Evolutionary conservation across 2,888 invertebrate species (phyloP).

Genomic region (Tachina grossa): DNA sequence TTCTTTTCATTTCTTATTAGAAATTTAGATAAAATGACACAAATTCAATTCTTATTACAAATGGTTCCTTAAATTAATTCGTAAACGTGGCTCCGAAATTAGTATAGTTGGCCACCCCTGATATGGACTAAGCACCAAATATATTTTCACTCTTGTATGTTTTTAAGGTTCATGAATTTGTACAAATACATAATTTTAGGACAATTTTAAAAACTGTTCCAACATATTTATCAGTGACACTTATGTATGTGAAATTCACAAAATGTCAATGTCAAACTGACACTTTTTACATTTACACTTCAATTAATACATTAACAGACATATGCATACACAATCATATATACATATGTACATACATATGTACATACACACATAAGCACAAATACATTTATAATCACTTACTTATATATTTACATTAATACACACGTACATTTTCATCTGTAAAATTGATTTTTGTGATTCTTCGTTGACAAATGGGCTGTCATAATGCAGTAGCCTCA

Average conservation of each 20-base stretch:
- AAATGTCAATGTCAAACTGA: conserved; percentile 55
- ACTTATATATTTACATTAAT: background rate
- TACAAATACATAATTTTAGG: background rate
- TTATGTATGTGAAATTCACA: conserved; percentile 3
- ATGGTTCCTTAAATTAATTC: too few species aligned
- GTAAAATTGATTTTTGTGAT: conserved; percentile 65
- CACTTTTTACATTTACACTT: conserved; percentile 10
- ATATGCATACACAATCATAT: background rate
- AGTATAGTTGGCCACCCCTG: too few species aligned
- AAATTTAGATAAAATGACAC: too few species aligned
- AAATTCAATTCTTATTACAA: too few species aligned
- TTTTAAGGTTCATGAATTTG: background rate
- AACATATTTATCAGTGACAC: conserved; percentile 26
- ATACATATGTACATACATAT: background rate
- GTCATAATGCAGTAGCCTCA: conserved; percentile 63
- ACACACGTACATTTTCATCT: conserved; percentile 13
- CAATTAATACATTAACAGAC: background rate
- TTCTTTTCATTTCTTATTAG: too few species aligned
- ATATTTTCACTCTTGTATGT: too few species aligned
- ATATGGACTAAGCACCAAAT: too few species aligned
- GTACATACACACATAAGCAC: background rate
- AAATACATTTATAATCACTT: background rate
- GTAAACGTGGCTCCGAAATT: too few species aligned
- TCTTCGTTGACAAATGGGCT: conserved; percentile 66
- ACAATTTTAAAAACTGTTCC: conserved; percentile 13